phyloP scores from a whole-genome alignment of 2,113 vertebrate species.

The Myrmecophaga tridactyla region DNA sequence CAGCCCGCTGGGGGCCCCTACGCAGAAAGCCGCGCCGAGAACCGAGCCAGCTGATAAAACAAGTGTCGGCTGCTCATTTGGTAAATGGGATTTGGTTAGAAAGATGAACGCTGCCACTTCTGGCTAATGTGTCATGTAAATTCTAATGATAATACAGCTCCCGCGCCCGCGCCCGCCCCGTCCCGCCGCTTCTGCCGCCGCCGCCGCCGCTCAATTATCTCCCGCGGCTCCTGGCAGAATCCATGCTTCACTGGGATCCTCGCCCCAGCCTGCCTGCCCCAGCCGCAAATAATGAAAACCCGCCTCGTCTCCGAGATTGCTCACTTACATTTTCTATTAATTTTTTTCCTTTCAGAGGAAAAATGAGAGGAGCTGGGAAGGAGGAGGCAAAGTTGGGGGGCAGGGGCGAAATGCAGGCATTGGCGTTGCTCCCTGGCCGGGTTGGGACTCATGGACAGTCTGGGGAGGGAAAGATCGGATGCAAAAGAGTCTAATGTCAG shows the following conservation, averaged over 20 bases:
- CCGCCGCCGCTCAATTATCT: slow-evolving; percentile 78
- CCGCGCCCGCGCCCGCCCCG: slow-evolving; percentile 52
- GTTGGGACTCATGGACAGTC: fast-evolving
- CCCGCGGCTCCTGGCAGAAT: slow-evolving; percentile 77
- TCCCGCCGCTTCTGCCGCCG: neutral
- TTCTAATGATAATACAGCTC: slow-evolving; percentile 80
- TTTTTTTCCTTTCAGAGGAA: slow-evolving; percentile 77
- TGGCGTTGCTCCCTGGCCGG: neutral
- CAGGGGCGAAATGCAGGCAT: neutral
- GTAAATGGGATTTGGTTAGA: slow-evolving; percentile 78
- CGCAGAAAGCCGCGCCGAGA: neutral
- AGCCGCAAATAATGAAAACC: slow-evolving; percentile 79
- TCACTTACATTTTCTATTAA: slow-evolving; percentile 84
- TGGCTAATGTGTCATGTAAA: slow-evolving; percentile 84
- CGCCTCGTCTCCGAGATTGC: slow-evolving; percentile 75
- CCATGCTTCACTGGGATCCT: slow-evolving; percentile 79
- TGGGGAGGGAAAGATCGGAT: neutral
- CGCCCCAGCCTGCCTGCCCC: slow-evolving; percentile 72
- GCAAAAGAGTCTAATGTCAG: fast-evolving
- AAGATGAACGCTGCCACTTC: slow-evolving; percentile 81
- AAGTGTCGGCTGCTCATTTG: slow-evolving; percentile 75
- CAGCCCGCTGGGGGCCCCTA: neutral
- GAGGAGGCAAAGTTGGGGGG: neutral
- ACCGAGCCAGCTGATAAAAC: slow-evolving; percentile 61
- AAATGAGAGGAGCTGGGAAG: slow-evolving; percentile 56